These are phyloP conservation scores for Telenomus remus DNA, from an alignment of 1,140 invertebrate genomes.

Conservation along the genomic window DNA sequence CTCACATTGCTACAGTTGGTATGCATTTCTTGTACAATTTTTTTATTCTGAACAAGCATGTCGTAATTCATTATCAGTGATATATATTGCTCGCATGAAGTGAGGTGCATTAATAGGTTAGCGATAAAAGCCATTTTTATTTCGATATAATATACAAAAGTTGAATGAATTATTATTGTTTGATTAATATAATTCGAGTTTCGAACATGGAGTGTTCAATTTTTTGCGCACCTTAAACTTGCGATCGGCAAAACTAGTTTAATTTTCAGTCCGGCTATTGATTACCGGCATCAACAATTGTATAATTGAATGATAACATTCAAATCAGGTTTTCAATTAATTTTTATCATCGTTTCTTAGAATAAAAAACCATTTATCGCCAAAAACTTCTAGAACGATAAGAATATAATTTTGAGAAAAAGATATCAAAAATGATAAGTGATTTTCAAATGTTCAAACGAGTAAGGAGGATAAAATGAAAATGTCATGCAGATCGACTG, in stretches of 20 bases:
- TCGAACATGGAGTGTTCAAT: too few relatives aligned
- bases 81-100: constrained; percentile 36
- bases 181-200: background rate
- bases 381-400: too few relatives aligned
- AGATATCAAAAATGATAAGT: too few relatives aligned
- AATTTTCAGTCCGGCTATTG: too few relatives aligned
- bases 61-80: constrained; percentile 41
- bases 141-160: background rate
- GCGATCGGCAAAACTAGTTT: background rate
- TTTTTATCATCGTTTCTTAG: background rate
- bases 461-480: too few relatives aligned
- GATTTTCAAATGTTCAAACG: too few relatives aligned
- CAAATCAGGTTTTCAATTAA: background rate
- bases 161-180: constrained; percentile 9
- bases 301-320: too few relatives aligned
- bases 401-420: too few relatives aligned
- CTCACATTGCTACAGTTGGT: constrained; percentile 15
- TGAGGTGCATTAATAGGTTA: constrained; percentile 28
- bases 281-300: too few relatives aligned
- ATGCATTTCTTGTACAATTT: constrained; percentile 14
- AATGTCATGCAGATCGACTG: too few relatives aligned
- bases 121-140: constrained; percentile 19
- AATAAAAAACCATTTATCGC: too few relatives aligned
- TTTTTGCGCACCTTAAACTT: background rate
- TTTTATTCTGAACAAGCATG: constrained; percentile 15